Evolutionary conservation across 2,797 vertebrate genomes (phyloP), one percentile per base, ranked within the genome.

Genomic region (Aldrovandia affinis): DNA sequence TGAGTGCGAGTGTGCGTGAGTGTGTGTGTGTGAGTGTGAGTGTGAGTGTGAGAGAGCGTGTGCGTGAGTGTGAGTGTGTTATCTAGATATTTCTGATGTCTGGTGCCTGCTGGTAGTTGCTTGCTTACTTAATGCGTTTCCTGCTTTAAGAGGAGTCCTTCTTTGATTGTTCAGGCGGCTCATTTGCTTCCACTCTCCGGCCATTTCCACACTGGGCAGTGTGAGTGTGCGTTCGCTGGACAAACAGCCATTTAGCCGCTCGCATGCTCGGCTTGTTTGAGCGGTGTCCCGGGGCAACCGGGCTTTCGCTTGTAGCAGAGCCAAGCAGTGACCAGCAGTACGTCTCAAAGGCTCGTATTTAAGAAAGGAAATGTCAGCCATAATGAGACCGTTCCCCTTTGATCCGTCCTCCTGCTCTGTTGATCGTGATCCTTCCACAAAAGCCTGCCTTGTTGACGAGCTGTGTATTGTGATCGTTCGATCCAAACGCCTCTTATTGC

Each of bases 361-460:
- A 91, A 93, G 91, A 93, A 92, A 89, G 94, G 91, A 95, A 95
- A 95, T 95, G 91, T 93, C 93, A 93, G 75, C 92, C 94, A 92
- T 95, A 95, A 94, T 95, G 94, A 93, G 90, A 94, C 94, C 92
- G 89, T 50, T 50, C 92, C 84, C 91, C 90, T 93, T 93, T 91
- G 92, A 92, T 94, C 91, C 90, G 86, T 87, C 86, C 88, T 88
- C 90, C 88, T 87, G 88, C 89, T 92, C 86, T 92, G 91, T 91
- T 90, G 89, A 91, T 92, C 93, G 92, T 91, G 80, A 82, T 83
- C 86, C 83, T 78, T 88, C n/a, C 77, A 94, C 91, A 94, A 95
- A 93, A 91, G 87, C 88, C 50, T 1, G 88, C 87, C 87, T 94
- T 94, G 92, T 95, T 89, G 92, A 92, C 83, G 88, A 91, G 89